Evolutionary conservation across 1,140 invertebrate species (phyloP), one percentile per base, ranked within the genome.

Genomic region (Argopecten irradians): DNA sequence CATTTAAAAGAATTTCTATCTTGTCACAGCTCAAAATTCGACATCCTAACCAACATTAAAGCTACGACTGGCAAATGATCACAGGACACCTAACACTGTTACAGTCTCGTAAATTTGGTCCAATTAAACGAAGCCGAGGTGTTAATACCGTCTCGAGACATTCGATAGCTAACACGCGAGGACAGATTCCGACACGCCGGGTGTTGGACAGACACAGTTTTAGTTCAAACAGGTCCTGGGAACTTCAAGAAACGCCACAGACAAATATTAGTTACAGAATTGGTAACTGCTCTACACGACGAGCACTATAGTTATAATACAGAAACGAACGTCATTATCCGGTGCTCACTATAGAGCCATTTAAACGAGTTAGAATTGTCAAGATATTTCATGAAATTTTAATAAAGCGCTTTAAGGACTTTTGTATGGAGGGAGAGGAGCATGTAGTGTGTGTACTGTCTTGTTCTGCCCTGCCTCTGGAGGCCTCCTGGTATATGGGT

Each of bases 21-120:
- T 71, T 71, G 22, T 71, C 55, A 71, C 55, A 71, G 22, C 2
- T 8, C 55, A 71, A 16, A n/a, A 71, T n/a, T n/a, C 55, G 28
- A 28, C n/a, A n/a, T 71, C 55, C 22, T 28, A 11, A 46, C 7
- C 22, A 11, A 28, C 55, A 28, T 71, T 28, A 28, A n/a, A 8
- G 2, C n/a, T 71, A n/a, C 16, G 5, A n/a, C 55, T 7, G 13
- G 28, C 22, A 71, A 71, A n/a, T 71, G n/a, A 5, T 71, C 55
- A 71, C 55, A 0, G n/a, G 55, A 71, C 28, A 71, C 28, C 16
- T 71, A 71, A 71, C 22, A 71, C 55, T n/a, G 28, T 71, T 28
- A 71, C 55, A 71, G 55, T 71, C 55, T 71, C 55, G 28, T 71
- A 71, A 71, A 71, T 71, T 71, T 71, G n/a, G 55, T 71, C 55